These are phyloP conservation scores for Urocynchramus pylzowi DNA, from an alignment of 2,113 vertebrate species.

Conservation along the genomic window DNA sequence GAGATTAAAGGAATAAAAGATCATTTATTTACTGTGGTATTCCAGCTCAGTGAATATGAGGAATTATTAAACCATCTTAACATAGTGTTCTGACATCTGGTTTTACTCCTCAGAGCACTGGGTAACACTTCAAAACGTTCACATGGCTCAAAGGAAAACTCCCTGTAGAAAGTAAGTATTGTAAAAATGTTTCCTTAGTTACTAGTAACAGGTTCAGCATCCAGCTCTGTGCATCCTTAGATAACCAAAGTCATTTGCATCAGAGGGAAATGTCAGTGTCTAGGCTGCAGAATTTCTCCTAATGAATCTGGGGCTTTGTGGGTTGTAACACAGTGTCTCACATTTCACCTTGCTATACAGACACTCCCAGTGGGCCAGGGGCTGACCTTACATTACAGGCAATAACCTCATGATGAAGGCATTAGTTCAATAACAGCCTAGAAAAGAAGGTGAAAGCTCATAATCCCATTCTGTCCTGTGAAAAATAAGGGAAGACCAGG, in stretches of 20 bases:
- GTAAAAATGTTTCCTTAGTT: not conserved
- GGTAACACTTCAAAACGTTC: not conserved
- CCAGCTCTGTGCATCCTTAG: not conserved
- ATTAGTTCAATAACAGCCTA: not conserved
- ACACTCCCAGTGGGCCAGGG: not conserved
- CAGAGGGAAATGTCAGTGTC: not conserved
- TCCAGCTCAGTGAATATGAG: not conserved
- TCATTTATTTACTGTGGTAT: not conserved
- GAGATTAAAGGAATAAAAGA: not conserved
- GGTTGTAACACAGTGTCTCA: not conserved
- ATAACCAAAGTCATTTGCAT: not conserved
- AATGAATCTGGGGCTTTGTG: not conserved
- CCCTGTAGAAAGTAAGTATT: not conserved
- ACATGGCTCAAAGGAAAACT: not conserved
- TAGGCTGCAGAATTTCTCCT: not conserved
- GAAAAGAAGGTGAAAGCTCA: not conserved
- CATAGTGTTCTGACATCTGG: not conserved
- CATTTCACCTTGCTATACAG: not conserved
- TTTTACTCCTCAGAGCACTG: not conserved
- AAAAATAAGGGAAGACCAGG: not conserved
- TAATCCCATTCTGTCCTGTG: not conserved
- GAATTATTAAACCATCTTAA: not conserved
- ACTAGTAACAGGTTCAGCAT: not conserved
- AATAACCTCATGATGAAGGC: not conserved
- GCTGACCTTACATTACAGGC: not conserved